Percentiles rank a stretch among this genome's conserved stretches.
phyloP scores from a whole-genome alignment of 2,113 vertebrate species.

The Colinus virginianus region DNA sequence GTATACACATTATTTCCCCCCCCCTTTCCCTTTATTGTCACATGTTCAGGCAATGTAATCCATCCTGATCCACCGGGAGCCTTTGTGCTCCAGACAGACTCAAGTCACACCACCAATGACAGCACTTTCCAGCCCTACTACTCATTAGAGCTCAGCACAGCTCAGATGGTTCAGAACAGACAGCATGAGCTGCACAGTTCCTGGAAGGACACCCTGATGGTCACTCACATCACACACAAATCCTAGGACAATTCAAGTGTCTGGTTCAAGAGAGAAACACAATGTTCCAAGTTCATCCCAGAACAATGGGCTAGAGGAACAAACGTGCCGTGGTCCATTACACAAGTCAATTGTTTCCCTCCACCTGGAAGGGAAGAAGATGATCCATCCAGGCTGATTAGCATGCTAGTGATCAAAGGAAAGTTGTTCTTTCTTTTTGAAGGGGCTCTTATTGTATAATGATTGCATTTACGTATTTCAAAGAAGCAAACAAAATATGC shows the following conservation, averaged over 20 bases:
- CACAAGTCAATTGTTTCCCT: conserved; percentile 56
- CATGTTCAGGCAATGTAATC: neutral
- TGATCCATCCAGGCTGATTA: conserved; percentile 63
- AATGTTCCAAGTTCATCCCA: conserved; percentile 63
- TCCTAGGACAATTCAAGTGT: neutral
- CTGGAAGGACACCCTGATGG: conserved; percentile 14
- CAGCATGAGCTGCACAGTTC: neutral
- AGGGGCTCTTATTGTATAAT: conserved; percentile 45
- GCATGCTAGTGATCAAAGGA: conserved; percentile 48
- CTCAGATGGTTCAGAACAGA: neutral
- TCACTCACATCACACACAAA: neutral
- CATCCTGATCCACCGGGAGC: neutral
- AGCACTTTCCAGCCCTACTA: neutral
- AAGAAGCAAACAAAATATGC: conserved; percentile 25
- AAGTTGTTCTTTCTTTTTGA: neutral
- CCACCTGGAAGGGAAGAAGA: conserved; percentile 66
- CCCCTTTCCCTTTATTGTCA: neutral
- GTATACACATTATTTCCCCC: neutral
- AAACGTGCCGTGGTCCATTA: conserved; percentile 2
- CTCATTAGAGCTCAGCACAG: neutral
- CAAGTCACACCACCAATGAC: neutral
- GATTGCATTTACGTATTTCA: conserved; percentile 56
- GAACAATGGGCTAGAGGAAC: conserved; percentile 61
- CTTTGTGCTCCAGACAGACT: neutral
- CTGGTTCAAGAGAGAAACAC: conserved; percentile 52